A percentile compares a stretch with the other conserved stretches of the same genome.
phyloP scores from a whole-genome alignment of 2,888 invertebrate genomes.

The Crocallis elinguaria region DNA sequence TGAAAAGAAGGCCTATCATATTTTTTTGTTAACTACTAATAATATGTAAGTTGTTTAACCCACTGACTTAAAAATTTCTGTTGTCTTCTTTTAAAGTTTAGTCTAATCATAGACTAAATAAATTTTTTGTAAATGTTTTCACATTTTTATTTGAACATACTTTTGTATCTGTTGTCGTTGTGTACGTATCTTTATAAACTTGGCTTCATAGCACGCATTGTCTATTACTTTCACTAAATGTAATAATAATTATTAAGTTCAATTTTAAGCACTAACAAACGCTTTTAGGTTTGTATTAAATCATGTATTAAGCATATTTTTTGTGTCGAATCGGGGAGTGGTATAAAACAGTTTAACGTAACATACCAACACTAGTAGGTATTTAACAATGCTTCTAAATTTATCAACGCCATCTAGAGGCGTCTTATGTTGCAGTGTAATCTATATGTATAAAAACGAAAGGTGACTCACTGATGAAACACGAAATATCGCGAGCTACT shows the following conservation, averaged over 20 bases:
- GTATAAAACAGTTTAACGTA: background rate
- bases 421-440: no score
- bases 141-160: background rate
- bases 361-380: no score
- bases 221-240: conserved; percentile 43
- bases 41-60: background rate
- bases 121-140: background rate
- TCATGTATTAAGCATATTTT: conserved; percentile 1
- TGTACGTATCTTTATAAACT: conserved; percentile 53
- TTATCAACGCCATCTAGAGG: no score
- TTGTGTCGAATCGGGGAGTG: background rate
- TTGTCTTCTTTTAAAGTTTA: background rate
- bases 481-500: no score
- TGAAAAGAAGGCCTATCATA: no score
- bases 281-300: conserved; percentile 2
- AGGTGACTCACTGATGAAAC: no score
- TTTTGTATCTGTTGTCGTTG: conserved; percentile 23
- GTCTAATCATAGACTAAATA: no score
- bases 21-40: no score
- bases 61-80: background rate
- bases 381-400: no score
- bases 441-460: no score
- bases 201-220: conserved; percentile 61
- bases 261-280: conserved; percentile 9
- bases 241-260: conserved; percentile 10